These are phyloP conservation scores for Lithophane socia DNA, from an alignment of 2,888 invertebrate genomes.

Conservation along the genomic window DNA sequence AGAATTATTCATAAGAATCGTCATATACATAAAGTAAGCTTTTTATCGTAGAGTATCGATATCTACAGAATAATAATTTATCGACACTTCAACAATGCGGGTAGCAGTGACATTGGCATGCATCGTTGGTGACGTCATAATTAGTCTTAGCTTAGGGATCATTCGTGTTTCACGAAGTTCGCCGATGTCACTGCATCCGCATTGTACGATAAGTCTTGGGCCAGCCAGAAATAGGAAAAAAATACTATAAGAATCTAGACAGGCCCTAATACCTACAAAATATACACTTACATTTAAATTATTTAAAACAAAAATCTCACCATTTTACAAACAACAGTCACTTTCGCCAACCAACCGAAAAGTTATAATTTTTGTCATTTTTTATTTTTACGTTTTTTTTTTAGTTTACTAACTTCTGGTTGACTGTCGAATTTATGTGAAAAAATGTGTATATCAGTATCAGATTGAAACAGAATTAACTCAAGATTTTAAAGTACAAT, in stretches of 20 bases:
- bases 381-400: slow-evolving; percentile 57
- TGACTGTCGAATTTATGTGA: slow-evolving; percentile 48
- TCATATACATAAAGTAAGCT: slow-evolving; percentile 69
- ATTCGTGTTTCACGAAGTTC: slow-evolving; percentile 24
- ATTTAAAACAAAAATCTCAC: slow-evolving; percentile 72
- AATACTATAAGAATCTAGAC: slow-evolving; percentile 73
- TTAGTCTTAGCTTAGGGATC: slow-evolving; percentile 23
- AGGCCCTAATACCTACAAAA: slow-evolving; percentile 71
- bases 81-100: slow-evolving; percentile 57
- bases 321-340: slow-evolving; percentile 68
- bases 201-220: slow-evolving; percentile 66
- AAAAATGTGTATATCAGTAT: slow-evolving; percentile 46
- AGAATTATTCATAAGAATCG: slow-evolving; percentile 77
- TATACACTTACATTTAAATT: slow-evolving; percentile 68
- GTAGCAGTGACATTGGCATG: slow-evolving; percentile 49
- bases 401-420: slow-evolving; percentile 55
- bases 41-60: slow-evolving; percentile 65
- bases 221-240: slow-evolving; percentile 72
- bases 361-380: slow-evolving; percentile 64
- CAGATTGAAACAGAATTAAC: slow-evolving; percentile 15
- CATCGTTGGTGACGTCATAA: slow-evolving; percentile 27
- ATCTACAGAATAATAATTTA: slow-evolving; percentile 63
- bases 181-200: slow-evolving; percentile 48
- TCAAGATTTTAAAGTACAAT: neutral
- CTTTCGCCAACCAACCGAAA: slow-evolving; percentile 56